These are phyloP conservation scores for Clupea harengus DNA, from an alignment of 2,113 vertebrate genomes.

Conservation along the genomic window DNA sequence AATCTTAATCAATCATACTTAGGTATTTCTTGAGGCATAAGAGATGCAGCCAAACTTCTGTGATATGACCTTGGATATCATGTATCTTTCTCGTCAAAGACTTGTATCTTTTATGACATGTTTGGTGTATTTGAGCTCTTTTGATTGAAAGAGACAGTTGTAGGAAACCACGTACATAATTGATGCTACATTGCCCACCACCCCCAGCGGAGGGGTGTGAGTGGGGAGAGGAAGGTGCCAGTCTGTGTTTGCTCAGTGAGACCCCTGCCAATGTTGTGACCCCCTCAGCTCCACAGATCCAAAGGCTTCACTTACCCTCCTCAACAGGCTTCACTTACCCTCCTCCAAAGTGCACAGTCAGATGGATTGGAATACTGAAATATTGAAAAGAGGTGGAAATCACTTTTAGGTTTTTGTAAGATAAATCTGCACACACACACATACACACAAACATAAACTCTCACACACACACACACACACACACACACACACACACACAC, in stretches of 20 bases:
- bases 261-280: neutral
- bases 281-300: neutral
- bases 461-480: neutral
- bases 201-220: too few species aligned
- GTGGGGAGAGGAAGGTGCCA: neutral
- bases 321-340: neutral
- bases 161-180: neutral
- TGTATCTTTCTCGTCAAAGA: too few species aligned
- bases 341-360: neutral
- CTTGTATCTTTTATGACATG: neutral
- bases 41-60: neutral
- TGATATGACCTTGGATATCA: too few species aligned
- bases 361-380: neutral
- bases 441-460: neutral
- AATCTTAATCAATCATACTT: too few species aligned
- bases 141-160: neutral
- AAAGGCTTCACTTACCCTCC: neutral
- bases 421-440: neutral
- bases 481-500: neutral
- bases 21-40: too few species aligned
- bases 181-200: neutral
- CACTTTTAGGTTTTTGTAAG: neutral
- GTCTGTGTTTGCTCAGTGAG: neutral
- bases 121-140: too few species aligned
- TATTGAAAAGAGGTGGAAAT: slow-evolving; percentile 2